These are phyloP conservation scores for Knipowitschia caucasica DNA, from an alignment of 2,797 vertebrate genomes.

Conservation along the genomic window DNA sequence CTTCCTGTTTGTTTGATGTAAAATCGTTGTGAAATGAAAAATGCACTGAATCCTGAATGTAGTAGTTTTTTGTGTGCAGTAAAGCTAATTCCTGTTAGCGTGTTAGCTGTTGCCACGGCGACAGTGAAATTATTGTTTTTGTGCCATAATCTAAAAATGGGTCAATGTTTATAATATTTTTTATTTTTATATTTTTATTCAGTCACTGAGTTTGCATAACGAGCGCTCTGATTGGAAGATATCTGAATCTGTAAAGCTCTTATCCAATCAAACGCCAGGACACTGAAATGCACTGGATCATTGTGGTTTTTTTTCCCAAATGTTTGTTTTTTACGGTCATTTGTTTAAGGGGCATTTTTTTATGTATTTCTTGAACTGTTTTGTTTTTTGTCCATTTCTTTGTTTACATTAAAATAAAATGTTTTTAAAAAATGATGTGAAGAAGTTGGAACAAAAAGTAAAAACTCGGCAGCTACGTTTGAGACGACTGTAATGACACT, in stretches of 20 bases:
- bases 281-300: conserved; percentile 70
- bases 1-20: too few species aligned
- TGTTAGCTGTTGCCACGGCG: conserved; percentile 5
- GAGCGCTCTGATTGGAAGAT: conserved; percentile 45
- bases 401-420: conserved; percentile 47
- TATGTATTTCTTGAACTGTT: conserved; percentile 29
- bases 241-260: conserved; percentile 44
- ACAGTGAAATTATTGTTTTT: background rate
- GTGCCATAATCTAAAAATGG: conserved; percentile 9
- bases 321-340: conserved; percentile 59
- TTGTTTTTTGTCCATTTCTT: conserved; percentile 51
- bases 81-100: conserved; percentile 6
- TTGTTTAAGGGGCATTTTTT: conserved; percentile 68
- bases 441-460: conserved; percentile 61
- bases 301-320: conserved; percentile 69
- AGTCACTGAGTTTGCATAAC: background rate
- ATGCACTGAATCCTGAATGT: background rate
- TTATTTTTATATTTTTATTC: conserved; percentile 3
- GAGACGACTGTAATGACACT: conserved; percentile 81
- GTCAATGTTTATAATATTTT: background rate
- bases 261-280: conserved; percentile 49
- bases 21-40: too few species aligned
- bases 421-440: conserved; percentile 63
- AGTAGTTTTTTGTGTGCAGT: background rate
- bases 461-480: conserved; percentile 81